These are phyloP conservation scores for Chiloscyllium punctatum DNA, from an alignment of 2,797 vertebrate species.

Conservation along the genomic window DNA sequence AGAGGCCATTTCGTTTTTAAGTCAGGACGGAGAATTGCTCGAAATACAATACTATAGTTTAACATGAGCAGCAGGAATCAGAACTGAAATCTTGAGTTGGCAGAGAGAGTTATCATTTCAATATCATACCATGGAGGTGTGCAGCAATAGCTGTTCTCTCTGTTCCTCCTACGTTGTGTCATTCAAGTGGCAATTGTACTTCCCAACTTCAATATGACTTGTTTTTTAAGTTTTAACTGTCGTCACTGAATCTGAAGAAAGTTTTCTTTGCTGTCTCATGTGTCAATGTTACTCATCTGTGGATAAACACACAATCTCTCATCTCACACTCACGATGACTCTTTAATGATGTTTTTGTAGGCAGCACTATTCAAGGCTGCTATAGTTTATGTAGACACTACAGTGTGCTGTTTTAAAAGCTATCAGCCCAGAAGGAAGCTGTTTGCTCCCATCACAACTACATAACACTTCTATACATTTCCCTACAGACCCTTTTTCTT, in stretches of 20 bases:
- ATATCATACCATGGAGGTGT: background rate
- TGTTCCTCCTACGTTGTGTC: background rate
- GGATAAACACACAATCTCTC: background rate
- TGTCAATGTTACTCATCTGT: background rate
- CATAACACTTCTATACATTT: background rate
- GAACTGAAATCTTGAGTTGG: background rate
- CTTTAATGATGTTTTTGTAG: background rate
- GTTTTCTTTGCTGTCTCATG: background rate
- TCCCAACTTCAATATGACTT: background rate
- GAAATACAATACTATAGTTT: background rate
- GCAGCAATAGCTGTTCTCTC: background rate
- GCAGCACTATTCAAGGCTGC: background rate
- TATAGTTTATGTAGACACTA: background rate
- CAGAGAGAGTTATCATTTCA: background rate
- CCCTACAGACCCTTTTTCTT: background rate
- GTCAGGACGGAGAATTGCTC: background rate
- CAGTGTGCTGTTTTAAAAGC: background rate
- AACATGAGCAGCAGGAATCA: background rate
- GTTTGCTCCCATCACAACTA: background rate
- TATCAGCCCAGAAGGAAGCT: background rate
- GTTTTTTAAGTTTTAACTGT: background rate
- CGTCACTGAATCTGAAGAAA: background rate
- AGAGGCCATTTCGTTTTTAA: background rate
- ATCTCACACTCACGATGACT: background rate
- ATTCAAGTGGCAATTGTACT: background rate